Evolutionary conservation across 2,797 vertebrate species (phyloP).

Genomic region (Pteronotus mesoamericanus): DNA sequence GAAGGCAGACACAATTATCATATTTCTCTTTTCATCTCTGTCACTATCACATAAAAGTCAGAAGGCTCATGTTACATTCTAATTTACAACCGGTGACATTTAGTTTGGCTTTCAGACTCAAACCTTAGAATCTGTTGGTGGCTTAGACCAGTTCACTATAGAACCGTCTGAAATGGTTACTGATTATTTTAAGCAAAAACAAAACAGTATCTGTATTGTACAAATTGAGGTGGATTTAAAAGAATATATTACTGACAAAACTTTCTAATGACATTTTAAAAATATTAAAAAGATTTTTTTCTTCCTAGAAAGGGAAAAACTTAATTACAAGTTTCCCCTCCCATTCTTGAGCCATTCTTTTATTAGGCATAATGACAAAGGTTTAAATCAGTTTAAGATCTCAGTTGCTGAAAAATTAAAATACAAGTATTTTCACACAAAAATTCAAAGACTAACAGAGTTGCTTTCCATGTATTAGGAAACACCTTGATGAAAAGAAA

Average conservation of each 20-base stretch:
- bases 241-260: not conserved
- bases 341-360: conserved; percentile 19
- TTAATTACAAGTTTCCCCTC: not conserved
- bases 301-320: not conserved
- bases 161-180: conserved; percentile 43
- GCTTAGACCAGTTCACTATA: not conserved
- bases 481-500: not conserved
- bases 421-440: conserved; percentile 28
- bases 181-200: conserved; percentile 40
- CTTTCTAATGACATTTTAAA: not conserved
- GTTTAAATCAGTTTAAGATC: conserved; percentile 39
- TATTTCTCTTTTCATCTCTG: not conserved
- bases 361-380: conserved; percentile 39
- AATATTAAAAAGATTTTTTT: not conserved
- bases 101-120: not conserved
- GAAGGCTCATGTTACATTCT: not conserved
- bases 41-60: not conserved
- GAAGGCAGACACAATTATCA: not conserved
- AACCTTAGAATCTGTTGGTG: not conserved
- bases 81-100: not conserved
- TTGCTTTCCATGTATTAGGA: not conserved
- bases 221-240: conserved; percentile 38
- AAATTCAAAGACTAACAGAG: not conserved
- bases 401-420: conserved; percentile 42
- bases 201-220: not conserved